Evolutionary conservation across 2,888 invertebrate genomes (phyloP).

Genomic region (Trachelus stipa): DNA sequence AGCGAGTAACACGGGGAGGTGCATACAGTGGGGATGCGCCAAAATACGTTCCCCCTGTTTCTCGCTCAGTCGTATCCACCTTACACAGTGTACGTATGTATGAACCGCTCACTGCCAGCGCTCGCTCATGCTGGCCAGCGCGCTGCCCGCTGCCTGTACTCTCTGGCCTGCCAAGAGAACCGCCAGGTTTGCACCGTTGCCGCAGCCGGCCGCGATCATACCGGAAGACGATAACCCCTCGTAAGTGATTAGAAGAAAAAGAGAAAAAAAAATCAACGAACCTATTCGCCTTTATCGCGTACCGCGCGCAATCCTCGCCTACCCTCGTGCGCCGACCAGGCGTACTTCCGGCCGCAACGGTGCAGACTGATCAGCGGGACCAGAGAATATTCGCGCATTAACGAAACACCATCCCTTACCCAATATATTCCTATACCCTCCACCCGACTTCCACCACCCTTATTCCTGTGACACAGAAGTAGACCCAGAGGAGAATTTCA

Average conservation of each 20-base stretch:
- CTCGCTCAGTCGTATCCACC: conserved; percentile 53
- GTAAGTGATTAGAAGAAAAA: not conserved
- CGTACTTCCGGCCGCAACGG: not conserved
- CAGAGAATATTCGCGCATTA: conserved; percentile 50
- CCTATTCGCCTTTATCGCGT: not conserved
- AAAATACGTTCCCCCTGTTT: conserved; percentile 30
- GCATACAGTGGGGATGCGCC: not conserved
- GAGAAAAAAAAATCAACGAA: not conserved
- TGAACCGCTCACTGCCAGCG: conserved; percentile 66
- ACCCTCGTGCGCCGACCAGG: not conserved
- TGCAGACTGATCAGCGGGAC: conserved; percentile 30
- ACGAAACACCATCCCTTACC: not conserved
- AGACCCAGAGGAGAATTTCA: not conserved
- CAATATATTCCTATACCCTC: not conserved
- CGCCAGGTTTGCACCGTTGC: conserved; percentile 29
- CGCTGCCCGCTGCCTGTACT: conserved; percentile 59
- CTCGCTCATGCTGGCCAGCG: conserved; percentile 59
- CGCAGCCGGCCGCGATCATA: conserved; percentile 26
- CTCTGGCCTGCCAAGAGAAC: conserved; percentile 40
- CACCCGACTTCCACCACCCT: not conserved
- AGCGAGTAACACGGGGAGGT: conserved; percentile 17
- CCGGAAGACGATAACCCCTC: conserved; percentile 1
- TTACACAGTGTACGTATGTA: conserved; percentile 58
- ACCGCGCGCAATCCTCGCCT: not conserved
- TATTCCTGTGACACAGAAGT: not conserved